These are phyloP conservation scores for Cloeon dipterum DNA, from an alignment of 2,888 invertebrate genomes.

Conservation along the genomic window DNA sequence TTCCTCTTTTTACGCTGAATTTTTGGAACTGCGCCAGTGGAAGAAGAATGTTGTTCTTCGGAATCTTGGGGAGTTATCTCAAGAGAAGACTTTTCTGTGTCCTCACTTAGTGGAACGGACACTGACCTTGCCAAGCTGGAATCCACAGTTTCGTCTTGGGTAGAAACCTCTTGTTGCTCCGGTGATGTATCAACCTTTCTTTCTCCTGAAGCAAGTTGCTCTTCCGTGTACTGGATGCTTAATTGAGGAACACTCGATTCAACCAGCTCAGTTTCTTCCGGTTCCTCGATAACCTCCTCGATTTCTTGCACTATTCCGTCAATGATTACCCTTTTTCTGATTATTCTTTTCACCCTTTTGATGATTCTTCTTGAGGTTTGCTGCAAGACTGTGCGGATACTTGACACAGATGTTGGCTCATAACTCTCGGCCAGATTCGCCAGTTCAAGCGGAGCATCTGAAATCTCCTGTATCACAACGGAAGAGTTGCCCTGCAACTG, in stretches of 20 bases:
- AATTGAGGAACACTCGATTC: constrained; percentile 49
- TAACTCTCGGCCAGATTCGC: constrained; percentile 11
- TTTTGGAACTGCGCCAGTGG: no score
- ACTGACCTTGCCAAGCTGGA: no score
- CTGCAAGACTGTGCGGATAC: constrained; percentile 56
- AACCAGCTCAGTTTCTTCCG: constrained; percentile 47
- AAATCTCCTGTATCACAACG: constrained; percentile 1
- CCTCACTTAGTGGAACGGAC: no score
- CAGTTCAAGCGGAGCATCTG: constrained; percentile 2
- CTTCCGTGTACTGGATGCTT: constrained; percentile 43
- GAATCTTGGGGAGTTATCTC: no score
- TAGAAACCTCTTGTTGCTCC: no score
- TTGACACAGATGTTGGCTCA: constrained; percentile 37
- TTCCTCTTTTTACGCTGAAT: no score
- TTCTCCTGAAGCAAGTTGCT: constrained; percentile 31
- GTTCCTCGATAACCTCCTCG: constrained; percentile 67
- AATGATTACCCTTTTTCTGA: constrained; percentile 49
- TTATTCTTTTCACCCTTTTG: constrained; percentile 46
- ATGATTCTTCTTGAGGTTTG: constrained; percentile 58
- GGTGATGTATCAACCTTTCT: no score
- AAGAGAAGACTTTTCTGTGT: no score
- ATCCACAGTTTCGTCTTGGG: no score
- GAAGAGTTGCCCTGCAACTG: no score
- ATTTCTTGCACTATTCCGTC: constrained; percentile 65
- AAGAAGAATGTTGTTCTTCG: no score